These are phyloP conservation scores for Brachylomia viminalis DNA, from an alignment of 2,888 invertebrate genomes.

Conservation along the genomic window DNA sequence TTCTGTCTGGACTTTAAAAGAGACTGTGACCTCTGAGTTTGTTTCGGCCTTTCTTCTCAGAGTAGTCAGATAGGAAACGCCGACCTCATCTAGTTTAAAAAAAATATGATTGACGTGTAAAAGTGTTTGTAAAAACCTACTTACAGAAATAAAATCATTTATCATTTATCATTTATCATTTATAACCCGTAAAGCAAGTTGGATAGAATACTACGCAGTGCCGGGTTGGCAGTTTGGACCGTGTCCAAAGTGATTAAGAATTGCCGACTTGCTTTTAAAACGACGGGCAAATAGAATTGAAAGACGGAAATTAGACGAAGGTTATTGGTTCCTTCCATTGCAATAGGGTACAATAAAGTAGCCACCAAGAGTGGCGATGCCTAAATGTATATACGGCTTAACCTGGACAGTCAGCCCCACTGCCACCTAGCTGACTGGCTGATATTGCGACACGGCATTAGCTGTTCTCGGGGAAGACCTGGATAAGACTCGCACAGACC, in stretches of 20 bases:
- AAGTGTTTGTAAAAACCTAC: too few species aligned
- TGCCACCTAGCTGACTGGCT: not conserved
- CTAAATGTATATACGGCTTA: too few species aligned
- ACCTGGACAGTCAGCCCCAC: not conserved
- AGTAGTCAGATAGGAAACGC: too few species aligned
- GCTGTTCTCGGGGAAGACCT: not conserved
- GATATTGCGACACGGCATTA: not conserved
- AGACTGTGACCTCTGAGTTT: too few species aligned
- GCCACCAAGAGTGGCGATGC: not conserved
- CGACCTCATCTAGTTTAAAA: too few species aligned
- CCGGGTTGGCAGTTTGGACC: conserved; percentile 37
- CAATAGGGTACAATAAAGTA: not conserved
- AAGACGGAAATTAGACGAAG: conserved; percentile 1
- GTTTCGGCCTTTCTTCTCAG: too few species aligned
- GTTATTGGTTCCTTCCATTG: not conserved
- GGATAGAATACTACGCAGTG: conserved; percentile 26
- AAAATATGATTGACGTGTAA: too few species aligned
- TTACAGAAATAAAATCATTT: too few species aligned
- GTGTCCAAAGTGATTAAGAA: conserved; percentile 26
- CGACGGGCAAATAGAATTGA: not conserved
- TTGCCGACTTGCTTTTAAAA: conserved; percentile 37
- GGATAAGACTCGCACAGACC: not conserved
- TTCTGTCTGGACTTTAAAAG: too few species aligned
- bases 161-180: too few species aligned
- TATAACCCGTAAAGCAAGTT: conserved; percentile 15